Evolutionary conservation across 1,140 invertebrate genomes (phyloP), one percentile per base, ranked within the genome.

Genomic region (Trachymyrmex septentrionalis): DNA sequence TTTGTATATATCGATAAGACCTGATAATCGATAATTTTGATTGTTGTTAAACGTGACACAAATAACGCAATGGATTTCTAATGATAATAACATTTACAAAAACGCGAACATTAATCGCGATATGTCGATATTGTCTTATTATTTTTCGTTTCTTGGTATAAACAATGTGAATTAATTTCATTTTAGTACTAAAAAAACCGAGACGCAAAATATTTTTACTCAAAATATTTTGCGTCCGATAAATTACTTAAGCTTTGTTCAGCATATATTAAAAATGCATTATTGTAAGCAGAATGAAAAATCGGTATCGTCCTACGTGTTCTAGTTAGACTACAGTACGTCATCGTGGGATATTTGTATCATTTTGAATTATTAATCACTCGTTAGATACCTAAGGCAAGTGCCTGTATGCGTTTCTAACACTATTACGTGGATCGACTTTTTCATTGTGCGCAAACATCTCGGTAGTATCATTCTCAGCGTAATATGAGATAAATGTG

Each of bases 1-100:
- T 94, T 93, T 93, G 88, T 94, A 93, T 90, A 92, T 87, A 92
- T 86, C 12, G 19, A 21, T 63, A 19, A 86, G 75, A 87, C 53
- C 80, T 64, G 66, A 85, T 85, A 72, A 86, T 93, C 91, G 67
- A 88, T 87, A 14, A 55, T 6, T n/a, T 64, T 3, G 72, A 87
- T 85, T 38, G 24, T 59, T 21, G 75, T 67, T 57, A n/a, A 21
- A 64, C 55, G n/a, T 27, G 19, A 84, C 50, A 77, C 85, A 59
- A 55, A 50, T 80, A 87, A 63, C 27, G 27, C 72, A 80, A 24
- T 88, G 73, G 85, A 86, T 90, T 86, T 67, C 44, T 85, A 85
- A 75, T 9, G 6, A 77, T 57, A 73, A 77, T 57, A 73, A 19
- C 14, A 44, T 57, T 85, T 53, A 50, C 16, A 19, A 59, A 3